Evolutionary conservation across 2,797 vertebrate species (phyloP).

Genomic region (Trachops cirrhosus): DNA sequence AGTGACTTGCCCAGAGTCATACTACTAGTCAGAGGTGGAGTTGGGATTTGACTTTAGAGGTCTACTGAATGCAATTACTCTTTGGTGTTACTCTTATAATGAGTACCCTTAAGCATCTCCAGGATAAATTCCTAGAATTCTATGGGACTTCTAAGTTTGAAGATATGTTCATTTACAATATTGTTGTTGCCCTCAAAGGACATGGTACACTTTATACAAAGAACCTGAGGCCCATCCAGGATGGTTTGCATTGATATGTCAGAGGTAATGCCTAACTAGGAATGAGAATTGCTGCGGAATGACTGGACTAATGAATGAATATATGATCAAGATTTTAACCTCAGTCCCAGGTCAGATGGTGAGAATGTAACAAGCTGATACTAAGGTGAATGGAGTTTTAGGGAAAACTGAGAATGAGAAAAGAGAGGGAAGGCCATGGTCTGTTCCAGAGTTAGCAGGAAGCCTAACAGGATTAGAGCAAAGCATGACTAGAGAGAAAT

Average conservation of each 20-base stretch:
- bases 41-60: not conserved
- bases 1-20: not conserved
- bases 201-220: not conserved
- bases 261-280: not conserved
- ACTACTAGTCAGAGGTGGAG: not conserved
- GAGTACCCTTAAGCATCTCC: conserved; percentile 13
- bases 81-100: not conserved
- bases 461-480: not conserved
- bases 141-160: not conserved
- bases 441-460: not conserved
- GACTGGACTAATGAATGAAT: conserved; percentile 1
- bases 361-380: not conserved
- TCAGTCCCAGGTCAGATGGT: not conserved
- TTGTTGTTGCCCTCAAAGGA: not conserved
- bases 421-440: not conserved
- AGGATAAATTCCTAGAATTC: conserved; percentile 22
- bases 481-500: not conserved
- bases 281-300: not conserved
- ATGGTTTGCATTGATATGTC: not conserved
- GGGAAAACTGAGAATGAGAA: not conserved
- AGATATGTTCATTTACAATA: conserved; percentile 13
- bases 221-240: not conserved
- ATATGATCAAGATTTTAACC: not conserved
- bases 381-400: not conserved
- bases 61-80: not conserved